Evolutionary conservation across 1,140 invertebrate genomes (phyloP).

Genomic region (Cyrtorhinus lividipennis): DNA sequence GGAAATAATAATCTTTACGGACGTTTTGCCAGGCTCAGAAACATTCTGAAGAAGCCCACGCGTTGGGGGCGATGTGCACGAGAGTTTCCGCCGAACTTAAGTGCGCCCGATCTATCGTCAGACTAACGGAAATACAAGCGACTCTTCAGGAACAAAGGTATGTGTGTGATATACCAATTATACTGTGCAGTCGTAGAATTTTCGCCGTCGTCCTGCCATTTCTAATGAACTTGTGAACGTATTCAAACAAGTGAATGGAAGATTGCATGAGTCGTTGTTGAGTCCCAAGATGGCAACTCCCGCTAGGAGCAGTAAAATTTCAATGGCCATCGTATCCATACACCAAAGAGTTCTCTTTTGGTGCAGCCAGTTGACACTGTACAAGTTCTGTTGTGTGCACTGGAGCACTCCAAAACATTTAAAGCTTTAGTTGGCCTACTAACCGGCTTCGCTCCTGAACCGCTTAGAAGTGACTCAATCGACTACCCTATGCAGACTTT

Average conservation of each 20-base stretch:
- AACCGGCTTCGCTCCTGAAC: too few species aligned
- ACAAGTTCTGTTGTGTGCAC: too few species aligned
- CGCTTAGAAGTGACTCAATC: too few species aligned
- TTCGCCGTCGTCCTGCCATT: not conserved
- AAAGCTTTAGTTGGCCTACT: too few species aligned
- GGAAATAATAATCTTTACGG: not conserved
- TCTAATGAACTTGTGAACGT: not conserved
- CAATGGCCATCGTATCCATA: too few species aligned
- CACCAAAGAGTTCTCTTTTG: too few species aligned
- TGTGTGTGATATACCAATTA: too few species aligned
- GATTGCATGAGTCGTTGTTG: not conserved
- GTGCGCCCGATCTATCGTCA: slow-evolving; percentile 81
- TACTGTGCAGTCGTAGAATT: not conserved
- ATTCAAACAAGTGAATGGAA: not conserved
- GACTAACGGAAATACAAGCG: slow-evolving; percentile 90
- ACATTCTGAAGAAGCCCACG: slow-evolving; percentile 68
- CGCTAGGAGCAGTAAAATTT: too few species aligned
- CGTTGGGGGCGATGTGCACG: slow-evolving; percentile 74
- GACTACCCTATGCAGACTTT: too few species aligned
- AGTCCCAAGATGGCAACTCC: too few species aligned
- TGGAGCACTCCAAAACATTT: too few species aligned
- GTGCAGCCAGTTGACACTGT: too few species aligned
- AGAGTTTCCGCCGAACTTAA: slow-evolving; percentile 89
- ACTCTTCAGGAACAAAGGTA: slow-evolving; percentile 94
- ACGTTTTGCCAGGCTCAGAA: slow-evolving; percentile 53